Evolutionary conservation across 2,888 invertebrate species (phyloP).

Genomic region (Volucella bombylans): DNA sequence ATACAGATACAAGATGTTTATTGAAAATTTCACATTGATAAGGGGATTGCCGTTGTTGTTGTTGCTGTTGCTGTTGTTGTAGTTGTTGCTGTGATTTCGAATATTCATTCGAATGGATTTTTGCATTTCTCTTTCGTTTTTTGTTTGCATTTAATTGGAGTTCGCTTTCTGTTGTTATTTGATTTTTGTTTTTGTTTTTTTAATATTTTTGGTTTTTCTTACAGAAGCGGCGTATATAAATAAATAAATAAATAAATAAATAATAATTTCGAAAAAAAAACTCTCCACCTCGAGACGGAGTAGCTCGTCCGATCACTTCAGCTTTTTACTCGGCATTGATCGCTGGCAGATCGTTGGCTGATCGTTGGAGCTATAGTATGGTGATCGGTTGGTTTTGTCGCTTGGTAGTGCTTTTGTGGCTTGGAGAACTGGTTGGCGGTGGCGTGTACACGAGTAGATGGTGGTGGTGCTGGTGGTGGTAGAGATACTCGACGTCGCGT

Average conservation of each 20-base stretch:
- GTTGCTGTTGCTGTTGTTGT: constrained; percentile 11
- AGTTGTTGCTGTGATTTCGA: constrained; percentile 2
- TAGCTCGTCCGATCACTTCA: constrained; percentile 73
- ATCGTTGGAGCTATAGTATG: constrained; percentile 59
- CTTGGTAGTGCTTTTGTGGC: constrained; percentile 53
- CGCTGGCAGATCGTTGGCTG: constrained; percentile 65
- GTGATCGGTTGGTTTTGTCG: constrained; percentile 25
- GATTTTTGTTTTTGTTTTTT: constrained; percentile 22
- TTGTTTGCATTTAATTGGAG: constrained; percentile 25
- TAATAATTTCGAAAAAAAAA: constrained; percentile 62
- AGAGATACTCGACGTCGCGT: constrained; percentile 4
- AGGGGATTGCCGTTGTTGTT: constrained; percentile 31
- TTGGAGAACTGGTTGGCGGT: constrained; percentile 64
- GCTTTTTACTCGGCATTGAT: constrained; percentile 74
- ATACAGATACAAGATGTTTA: constrained; percentile 24
- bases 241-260: constrained; percentile 57
- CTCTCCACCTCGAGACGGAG: constrained; percentile 69
- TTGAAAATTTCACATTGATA: constrained; percentile 50
- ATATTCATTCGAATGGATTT: constrained; percentile 28
- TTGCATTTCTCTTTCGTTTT: constrained; percentile 46
- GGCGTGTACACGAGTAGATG: constrained; percentile 26
- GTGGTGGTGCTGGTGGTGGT: constrained; percentile 13
- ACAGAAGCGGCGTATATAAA: constrained; percentile 7
- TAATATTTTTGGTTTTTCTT: constrained; percentile 17
- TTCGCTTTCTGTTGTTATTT: constrained; percentile 24